Evolutionary conservation across 2,888 invertebrate species (phyloP), one percentile per base, ranked within the genome.

Genomic region (Pardosa pseudoannulata): DNA sequence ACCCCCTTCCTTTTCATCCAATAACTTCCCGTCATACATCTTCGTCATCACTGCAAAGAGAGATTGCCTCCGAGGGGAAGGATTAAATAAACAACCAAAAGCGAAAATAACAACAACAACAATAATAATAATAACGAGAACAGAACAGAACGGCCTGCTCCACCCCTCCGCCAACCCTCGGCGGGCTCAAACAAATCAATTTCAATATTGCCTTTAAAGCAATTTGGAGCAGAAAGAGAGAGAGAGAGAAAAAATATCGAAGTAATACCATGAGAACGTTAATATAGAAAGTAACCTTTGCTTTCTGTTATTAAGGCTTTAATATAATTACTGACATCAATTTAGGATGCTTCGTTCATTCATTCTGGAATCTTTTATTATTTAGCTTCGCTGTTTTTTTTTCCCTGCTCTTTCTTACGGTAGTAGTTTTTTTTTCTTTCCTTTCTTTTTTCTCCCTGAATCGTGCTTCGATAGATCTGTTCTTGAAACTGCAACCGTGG

Each of bases 251-350:
- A 23, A n/a, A 13, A 36, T 16, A 68, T 68, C 7, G 11, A 19
- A 36, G 36, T 71, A 75, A 75, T 75, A 70, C 68, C 39, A 36
- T 62, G 75, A 67, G 27, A 28, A 7, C 32, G 19, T 39, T 74
- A 70, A 82, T 82, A 75, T 64, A 82, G 74, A 82, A 82, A 82
- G 82, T 82, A 82, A 82, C 83, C 76, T 83, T 82, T 67, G 83
- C 76, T 76, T 83, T 78, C 72, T 78, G 71, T 83, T 83, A 83
- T 83, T 83, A 83, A 83, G 74, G 70, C 72, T 83, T 83, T 83
- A 83, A 83, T 83, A 83, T 76, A 83, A 83, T 83, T 83, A 83
- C 83, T 83, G 83, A 74, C 83, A 83, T 83, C 83, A 83, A 83
- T 83, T 83, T 83, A 83, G 78, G 83, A 83, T 72, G 50, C 31